phyloP scores from a whole-genome alignment of 2,113 vertebrate species.

The Cololabis saira region DNA sequence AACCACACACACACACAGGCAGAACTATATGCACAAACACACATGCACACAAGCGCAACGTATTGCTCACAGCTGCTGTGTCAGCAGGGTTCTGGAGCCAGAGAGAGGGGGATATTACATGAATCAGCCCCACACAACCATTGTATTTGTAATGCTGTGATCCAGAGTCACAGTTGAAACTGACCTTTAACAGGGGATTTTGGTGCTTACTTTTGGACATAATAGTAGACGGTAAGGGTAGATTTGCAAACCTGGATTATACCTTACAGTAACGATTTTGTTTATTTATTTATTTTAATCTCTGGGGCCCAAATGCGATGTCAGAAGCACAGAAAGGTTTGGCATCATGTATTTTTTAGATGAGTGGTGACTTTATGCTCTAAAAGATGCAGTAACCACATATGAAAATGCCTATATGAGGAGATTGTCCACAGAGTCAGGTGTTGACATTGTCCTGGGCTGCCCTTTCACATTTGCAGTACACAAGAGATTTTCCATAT shows the following conservation, averaged over 20 bases:
- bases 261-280: not conserved
- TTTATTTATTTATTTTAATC: not conserved
- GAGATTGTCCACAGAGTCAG: no score
- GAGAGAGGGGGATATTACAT: conserved; percentile 53
- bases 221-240: conserved; percentile 18
- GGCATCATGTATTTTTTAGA: no score
- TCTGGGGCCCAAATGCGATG: no score
- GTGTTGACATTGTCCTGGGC: no score
- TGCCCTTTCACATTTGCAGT: not conserved
- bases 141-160: conserved; percentile 41
- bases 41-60: conserved; percentile 14
- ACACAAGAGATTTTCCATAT: not conserved
- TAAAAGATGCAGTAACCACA: no score
- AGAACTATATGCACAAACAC: not conserved
- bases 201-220: conserved; percentile 25
- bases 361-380: no score
- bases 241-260: conserved; percentile 10
- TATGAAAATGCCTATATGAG: no score
- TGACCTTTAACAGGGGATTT: conserved; percentile 32
- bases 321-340: no score
- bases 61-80: conserved; percentile 77
- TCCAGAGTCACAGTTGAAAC: conserved; percentile 41
- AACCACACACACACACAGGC: conserved; percentile 14
- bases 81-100: conserved; percentile 71
- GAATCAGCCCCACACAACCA: conserved; percentile 62